Evolutionary conservation across 2,888 invertebrate species (phyloP), one percentile per base, ranked within the genome.

Genomic region (Drosophila differens): DNA sequence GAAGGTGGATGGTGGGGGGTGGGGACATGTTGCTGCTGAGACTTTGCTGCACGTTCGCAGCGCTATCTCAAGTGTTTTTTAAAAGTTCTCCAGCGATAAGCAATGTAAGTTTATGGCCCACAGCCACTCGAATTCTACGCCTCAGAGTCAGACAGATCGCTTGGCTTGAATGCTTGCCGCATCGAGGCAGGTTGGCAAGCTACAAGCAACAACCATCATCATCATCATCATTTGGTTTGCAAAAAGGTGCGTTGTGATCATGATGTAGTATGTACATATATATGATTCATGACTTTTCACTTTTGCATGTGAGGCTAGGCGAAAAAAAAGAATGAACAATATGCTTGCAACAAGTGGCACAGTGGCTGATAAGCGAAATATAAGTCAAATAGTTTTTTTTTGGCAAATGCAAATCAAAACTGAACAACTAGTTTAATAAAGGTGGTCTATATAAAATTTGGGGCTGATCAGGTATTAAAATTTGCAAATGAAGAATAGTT

Each of bases 201-300:
- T 58, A 59, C 70, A 65, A 59, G 59, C 14, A n/a, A 41, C 52
- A 59, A 30, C 22, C 49, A 68, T 59, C 70, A 58, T 62, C 51
- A 67, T 58, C 62, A 80, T 69, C 61, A 76, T 76, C 69, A 74
- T 75, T 75, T 72, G 65, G 78, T 64, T 78, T n/a, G 75, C 84
- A 76, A 69, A 47, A 81, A 83, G 79, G 86, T 74, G 78, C 76
- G 71, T 81, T 83, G 70, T 81, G 83, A 76, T 77, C 82, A 81
- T 86, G 75, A 79, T 87, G 89, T 74, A 82, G 87, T 75, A 82
- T 84, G 62, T 68, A 63, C 74, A 83, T 80, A 55, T 69, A 68
- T 73, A 80, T 84, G 85, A 90, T 89, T 89, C 85, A 90, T 91
- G 91, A 84, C 88, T 89, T 91, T 89, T 89, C 90, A 85, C 85